Base-by-base conservation (phyloP, 2,797 vertebrate genomes). In the Tamandua tetradactyla region DNA sequence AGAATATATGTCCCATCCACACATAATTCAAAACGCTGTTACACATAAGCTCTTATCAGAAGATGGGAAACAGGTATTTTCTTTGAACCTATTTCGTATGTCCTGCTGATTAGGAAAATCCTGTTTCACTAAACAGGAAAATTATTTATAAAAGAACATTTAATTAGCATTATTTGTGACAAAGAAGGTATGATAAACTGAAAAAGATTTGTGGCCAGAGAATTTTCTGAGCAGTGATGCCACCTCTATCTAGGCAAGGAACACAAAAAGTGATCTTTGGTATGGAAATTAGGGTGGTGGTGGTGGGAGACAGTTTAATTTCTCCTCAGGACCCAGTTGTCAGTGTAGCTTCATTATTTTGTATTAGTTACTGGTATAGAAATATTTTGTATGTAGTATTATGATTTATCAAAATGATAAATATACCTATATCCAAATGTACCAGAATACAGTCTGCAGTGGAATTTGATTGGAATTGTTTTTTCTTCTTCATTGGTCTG, bases 71-170 rank as follows among this genome's bases (percentile, higher is more conserved):
- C 11, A 10, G 6, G 25, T 52, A 5, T 89, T 93, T 89, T 84
- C 83, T 85, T 91, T 91, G 69, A 81, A 89, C 12, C 37, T 84
- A 4, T 85, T 89, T 32, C 27, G 49, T 85, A 42, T 87, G 22
- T 89, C 93, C 20, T 89, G 22, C 23, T 83, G 72, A 85, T 78
- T 25, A 85, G 89, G 25, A 44, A 74, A 87, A 89, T 10, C 15
- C 89, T 91, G 61, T 76, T n/a, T 93, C 17, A 85, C n/a, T 85
- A 85, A 87, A 68, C 9, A 96, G 55, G 64, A 86, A 68, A 85
- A 49, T 76, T 0, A 35, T 75, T 89, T 78, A 71, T 55, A 86
- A 94, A 81, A 25, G 79, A 84, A 72, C 27, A 72, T 52, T 27
- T 87, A 35, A 64, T 87, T 90, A 72, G 37, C 12, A 75, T 9